phyloP scores from a whole-genome alignment of 1,140 invertebrate species.

The Vanessa tameamea region DNA sequence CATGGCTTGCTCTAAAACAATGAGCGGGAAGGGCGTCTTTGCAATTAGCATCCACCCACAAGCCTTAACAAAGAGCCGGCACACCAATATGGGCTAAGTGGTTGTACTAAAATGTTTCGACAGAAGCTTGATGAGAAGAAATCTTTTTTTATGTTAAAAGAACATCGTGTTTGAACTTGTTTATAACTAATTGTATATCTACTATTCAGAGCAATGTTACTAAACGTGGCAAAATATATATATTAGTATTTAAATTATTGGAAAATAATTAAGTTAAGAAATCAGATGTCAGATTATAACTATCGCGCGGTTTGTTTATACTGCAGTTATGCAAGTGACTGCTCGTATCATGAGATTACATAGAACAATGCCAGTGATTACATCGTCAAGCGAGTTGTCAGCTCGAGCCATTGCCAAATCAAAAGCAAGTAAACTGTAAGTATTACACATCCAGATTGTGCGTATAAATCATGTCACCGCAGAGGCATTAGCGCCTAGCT shows the following conservation, averaged over 20 bases:
- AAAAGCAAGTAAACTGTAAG: constrained; percentile 66
- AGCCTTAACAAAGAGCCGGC: constrained; percentile 61
- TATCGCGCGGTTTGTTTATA: constrained; percentile 50
- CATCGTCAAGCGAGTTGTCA: constrained; percentile 69
- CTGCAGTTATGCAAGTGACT: constrained; percentile 70
- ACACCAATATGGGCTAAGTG: constrained; percentile 60
- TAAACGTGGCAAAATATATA: neutral
- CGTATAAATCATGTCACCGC: constrained; percentile 52
- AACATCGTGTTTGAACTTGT: neutral
- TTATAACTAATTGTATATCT: neutral
- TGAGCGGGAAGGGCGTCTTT: constrained; percentile 77
- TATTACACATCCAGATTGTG: constrained; percentile 62
- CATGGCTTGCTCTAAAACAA: constrained; percentile 79
- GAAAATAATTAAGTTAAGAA: constrained; percentile 61
- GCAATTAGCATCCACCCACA: constrained; percentile 77
- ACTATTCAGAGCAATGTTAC: no score
- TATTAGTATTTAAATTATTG: constrained; percentile 5
- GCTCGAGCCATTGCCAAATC: constrained; percentile 64
- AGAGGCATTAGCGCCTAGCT: constrained; percentile 58
- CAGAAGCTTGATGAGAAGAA: constrained; percentile 59
- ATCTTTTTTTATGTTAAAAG: constrained; percentile 33
- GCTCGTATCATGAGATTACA: constrained; percentile 70
- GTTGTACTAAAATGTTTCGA: constrained; percentile 61
- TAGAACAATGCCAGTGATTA: constrained; percentile 74
- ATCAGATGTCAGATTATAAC: constrained; percentile 66